Evolutionary conservation across 2,113 vertebrate species (phyloP), one percentile per base, ranked within the genome.

Genomic region (Sciurus niger): DNA sequence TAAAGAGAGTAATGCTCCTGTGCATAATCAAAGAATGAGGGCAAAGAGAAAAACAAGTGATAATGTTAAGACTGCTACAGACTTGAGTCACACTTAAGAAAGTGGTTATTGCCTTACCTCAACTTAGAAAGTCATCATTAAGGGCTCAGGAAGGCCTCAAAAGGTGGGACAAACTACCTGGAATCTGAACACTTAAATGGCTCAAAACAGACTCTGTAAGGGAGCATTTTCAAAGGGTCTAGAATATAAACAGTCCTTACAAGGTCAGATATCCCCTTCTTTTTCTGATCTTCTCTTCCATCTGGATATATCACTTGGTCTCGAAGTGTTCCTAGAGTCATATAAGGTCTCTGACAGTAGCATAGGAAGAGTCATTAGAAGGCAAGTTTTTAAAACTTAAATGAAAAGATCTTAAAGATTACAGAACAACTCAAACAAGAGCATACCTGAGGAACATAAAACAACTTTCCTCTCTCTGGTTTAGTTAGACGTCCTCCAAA

Each of bases 291-390:
- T 94, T 99, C 99, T 79, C 96, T 34, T 84, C 99, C 99, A 98
- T 99, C 99, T 10, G 99, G 99, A 97, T 99, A 99, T 94, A 99
- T 99, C 73, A 99, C 99, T 97, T 99, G 99, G 98, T 99, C 99
- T 98, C 99, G 99, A 93, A 99, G 98, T 0, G 99, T 99, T 89
- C 99, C 99, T 40, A 99, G 98, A 17, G 99, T 99, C 99, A 99
- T 99, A 95, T 99, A 99, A 0, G 99, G 99, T 98, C 99, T 99
- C 99, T 99, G 95, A 96, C 1, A 82, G n/a, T 1, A 72, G 72
- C 58, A 94, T 53, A 34, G n/a, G 22, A 97, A 73, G 87, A 55
- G 58, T 70, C 43, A 90, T 87, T 25, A 87, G 46, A 93, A 74
- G 5, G 13, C n/a, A 0, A 78, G 82, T 96, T 89, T 86, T 68